Evolutionary conservation across 2,113 vertebrate genomes (phyloP).

Genomic region (Oriolus oriolus): DNA sequence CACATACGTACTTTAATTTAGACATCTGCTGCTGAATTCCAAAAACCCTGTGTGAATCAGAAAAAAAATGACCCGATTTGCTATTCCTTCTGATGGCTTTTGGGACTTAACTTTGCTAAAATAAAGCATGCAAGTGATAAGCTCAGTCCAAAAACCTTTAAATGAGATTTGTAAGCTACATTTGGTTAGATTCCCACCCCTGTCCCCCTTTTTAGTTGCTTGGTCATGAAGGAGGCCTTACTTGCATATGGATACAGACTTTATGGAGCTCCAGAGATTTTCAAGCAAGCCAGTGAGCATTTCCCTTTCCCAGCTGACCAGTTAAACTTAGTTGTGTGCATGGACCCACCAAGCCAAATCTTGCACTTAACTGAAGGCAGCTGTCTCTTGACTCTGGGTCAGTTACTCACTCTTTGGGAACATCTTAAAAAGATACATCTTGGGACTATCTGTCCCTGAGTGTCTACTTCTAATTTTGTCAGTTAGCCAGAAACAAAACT

Average conservation of each 20-base stretch:
- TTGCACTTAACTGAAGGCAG: not conserved
- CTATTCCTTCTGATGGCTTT: not conserved
- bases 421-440: not conserved
- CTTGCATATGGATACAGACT: not conserved
- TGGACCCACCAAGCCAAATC: not conserved
- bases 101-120: not conserved
- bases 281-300: not conserved
- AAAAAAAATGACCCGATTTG: not conserved
- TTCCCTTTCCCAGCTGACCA: not conserved
- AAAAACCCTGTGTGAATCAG: not conserved
- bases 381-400: not conserved
- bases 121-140: not conserved
- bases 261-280: not conserved
- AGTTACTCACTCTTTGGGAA: not conserved
- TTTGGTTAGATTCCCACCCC: not conserved
- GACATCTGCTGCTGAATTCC: slow-evolving; percentile 48
- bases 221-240: not conserved
- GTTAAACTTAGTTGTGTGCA: not conserved
- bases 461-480: not conserved
- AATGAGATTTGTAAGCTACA: not conserved
- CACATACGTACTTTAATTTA: slow-evolving; percentile 53
- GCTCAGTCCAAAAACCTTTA: not conserved
- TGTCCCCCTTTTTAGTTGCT: not conserved
- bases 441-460: not conserved
- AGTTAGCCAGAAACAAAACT: not conserved